These are phyloP conservation scores for Ganaspis brasiliensis DNA, from an alignment of 2,888 invertebrate genomes.

Conservation along the genomic window DNA sequence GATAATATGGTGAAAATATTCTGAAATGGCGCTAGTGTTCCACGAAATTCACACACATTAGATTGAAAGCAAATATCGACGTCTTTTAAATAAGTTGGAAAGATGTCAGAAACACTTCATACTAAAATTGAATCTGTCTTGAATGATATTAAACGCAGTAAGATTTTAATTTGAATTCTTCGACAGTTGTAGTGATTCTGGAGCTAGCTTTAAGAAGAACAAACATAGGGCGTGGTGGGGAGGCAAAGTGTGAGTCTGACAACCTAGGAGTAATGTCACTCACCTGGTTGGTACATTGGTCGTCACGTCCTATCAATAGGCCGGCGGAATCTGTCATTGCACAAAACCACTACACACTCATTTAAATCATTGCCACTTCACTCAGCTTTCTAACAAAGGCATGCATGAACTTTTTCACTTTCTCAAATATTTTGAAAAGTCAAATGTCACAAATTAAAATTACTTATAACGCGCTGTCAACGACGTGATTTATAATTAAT, in stretches of 20 bases:
- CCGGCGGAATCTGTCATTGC: slow-evolving; percentile 75
- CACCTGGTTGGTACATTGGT: slow-evolving; percentile 80
- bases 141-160: too few species aligned
- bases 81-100: slow-evolving; percentile 35
- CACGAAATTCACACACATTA: slow-evolving; percentile 3
- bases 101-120: slow-evolving; percentile 40
- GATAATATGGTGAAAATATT: not conserved
- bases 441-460: not conserved
- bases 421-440: not conserved
- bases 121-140: too few species aligned
- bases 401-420: not conserved
- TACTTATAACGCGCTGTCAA: not conserved
- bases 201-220: slow-evolving; percentile 48
- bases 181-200: slow-evolving; percentile 7
- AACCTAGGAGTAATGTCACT: slow-evolving; percentile 61
- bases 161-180: not conserved
- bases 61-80: slow-evolving; percentile 46
- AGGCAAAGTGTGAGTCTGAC: slow-evolving; percentile 59
- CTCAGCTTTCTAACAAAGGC: slow-evolving; percentile 18
- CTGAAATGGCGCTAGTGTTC: slow-evolving; percentile 28
- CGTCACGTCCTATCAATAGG: slow-evolving; percentile 69
- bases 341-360: slow-evolving; percentile 74
- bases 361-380: slow-evolving; percentile 68
- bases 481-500: not conserved
- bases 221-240: slow-evolving; percentile 69